These are phyloP conservation scores for Sebastes variabilis DNA, from an alignment of 2,797 vertebrate species.

Conservation along the genomic window DNA sequence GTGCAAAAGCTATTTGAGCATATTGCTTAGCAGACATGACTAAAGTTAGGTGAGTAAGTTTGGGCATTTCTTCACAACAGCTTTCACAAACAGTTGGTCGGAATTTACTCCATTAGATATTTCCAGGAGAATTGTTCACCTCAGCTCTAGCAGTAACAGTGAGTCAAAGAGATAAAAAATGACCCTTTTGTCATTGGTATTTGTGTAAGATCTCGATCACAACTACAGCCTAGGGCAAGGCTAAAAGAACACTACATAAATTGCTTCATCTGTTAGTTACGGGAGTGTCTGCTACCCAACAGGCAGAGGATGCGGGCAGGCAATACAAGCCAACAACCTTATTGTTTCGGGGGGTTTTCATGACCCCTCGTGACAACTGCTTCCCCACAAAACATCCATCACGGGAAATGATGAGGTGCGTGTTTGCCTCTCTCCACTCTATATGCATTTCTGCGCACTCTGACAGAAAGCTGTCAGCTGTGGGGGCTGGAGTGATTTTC, in stretches of 20 bases:
- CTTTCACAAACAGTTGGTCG: neutral
- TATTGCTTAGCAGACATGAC: neutral
- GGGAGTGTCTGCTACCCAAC: constrained; percentile 22
- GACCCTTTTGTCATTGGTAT: constrained; percentile 46
- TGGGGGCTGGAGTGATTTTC: constrained; percentile 68
- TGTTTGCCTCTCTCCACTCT: constrained; percentile 52
- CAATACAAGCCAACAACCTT: constrained; percentile 45
- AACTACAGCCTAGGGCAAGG: constrained; percentile 50
- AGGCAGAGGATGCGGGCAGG: constrained; percentile 29
- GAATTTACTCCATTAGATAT: neutral
- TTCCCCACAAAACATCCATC: constrained; percentile 52
- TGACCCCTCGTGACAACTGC: constrained; percentile 53
- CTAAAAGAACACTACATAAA: constrained; percentile 58
- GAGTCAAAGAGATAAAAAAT: constrained; percentile 24
- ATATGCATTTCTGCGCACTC: constrained; percentile 61
- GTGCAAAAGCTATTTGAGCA: neutral
- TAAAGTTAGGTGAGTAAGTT: neutral
- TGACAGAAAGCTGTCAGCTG: constrained; percentile 77
- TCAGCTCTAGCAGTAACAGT: neutral
- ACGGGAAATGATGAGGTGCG: constrained; percentile 62
- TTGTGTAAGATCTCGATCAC: constrained; percentile 47
- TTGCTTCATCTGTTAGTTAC: constrained; percentile 38
- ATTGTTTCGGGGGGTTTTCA: constrained; percentile 45
- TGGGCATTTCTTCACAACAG: neutral
- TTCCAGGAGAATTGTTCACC: constrained; percentile 16